A percentile compares a stretch with the other conserved stretches of the same genome.
These are phyloP conservation scores for Origma solitaria DNA, from an alignment of 2,113 vertebrate species.

Conservation along the genomic window DNA sequence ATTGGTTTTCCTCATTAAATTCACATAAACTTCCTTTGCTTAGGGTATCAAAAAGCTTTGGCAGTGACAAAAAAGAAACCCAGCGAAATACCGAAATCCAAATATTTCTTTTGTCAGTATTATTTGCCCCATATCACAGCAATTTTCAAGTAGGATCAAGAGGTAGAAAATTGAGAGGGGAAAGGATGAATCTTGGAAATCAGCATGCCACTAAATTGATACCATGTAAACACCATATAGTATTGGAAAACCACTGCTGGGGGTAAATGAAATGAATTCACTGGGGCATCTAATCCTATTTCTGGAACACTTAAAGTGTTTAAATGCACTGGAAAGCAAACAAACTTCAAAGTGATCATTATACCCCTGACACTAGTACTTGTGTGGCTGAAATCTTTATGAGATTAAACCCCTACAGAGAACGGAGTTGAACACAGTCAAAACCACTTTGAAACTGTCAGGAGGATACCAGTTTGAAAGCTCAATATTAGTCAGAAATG, in stretches of 20 bases:
- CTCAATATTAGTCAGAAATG: constrained; percentile 47
- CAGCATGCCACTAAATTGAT: constrained; percentile 77
- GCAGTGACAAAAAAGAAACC: neutral
- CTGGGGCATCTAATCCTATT: constrained; percentile 84
- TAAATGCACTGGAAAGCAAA: constrained; percentile 81
- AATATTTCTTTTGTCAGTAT: neutral
- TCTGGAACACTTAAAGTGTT: constrained; percentile 77
- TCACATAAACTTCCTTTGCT: neutral
- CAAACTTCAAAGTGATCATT: constrained; percentile 85
- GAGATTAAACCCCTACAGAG: constrained; percentile 78
- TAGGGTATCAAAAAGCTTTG: neutral
- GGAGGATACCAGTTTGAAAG: constrained; percentile 66
- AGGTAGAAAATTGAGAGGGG: constrained; percentile 64
- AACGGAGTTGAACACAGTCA: constrained; percentile 71
- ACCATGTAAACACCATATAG: constrained; percentile 73
- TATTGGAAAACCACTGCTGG: constrained; percentile 79
- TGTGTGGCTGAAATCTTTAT: constrained; percentile 81
- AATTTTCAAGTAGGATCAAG: constrained; percentile 59
- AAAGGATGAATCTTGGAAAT: constrained; percentile 68
- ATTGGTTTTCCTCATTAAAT: neutral
- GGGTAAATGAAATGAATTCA: constrained; percentile 81
- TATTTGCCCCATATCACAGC: constrained; percentile 16
- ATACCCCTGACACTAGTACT: constrained; percentile 79
- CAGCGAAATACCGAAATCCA: neutral
- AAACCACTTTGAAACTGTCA: constrained; percentile 73